Percentiles rank a stretch among this genome's conserved stretches.
Conservation (phyloP, 53 echinoderm and acorn worm species). For the Echinarachnius parma region DNA sequence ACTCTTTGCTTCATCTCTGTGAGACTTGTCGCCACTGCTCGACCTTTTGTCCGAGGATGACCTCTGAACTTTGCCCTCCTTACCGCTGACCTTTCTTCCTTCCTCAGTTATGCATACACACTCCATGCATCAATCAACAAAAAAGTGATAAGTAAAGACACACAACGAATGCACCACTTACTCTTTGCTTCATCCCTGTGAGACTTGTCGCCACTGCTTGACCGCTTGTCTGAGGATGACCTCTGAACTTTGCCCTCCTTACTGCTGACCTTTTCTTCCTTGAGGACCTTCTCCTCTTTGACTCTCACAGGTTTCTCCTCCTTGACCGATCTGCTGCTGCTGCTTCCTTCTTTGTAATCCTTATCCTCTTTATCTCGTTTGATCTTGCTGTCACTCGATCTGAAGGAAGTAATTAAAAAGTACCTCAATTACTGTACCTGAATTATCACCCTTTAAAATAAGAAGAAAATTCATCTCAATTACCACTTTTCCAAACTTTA, state of each 20-base stretch:
- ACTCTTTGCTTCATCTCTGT: too few species aligned
- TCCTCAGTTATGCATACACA: too few species aligned
- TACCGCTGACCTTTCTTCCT: too few species aligned
- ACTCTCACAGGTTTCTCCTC: constrained; percentile 44
- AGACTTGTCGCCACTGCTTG: constrained; percentile 43
- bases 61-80: too few species aligned
- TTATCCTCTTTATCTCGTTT: constrained; percentile 54
- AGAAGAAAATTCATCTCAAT: too few species aligned
- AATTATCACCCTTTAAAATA: too few species aligned
- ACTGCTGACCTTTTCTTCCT: constrained; percentile 49
- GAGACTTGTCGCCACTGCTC: too few species aligned
- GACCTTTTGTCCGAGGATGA: too few species aligned
- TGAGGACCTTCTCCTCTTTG: constrained; percentile 57
- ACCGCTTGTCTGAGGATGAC: constrained; percentile 41
- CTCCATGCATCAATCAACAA: background rate
- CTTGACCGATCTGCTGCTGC: constrained; percentile 4
- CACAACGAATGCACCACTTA: background rate
- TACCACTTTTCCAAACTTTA: too few species aligned
- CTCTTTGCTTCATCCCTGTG: constrained; percentile 52
- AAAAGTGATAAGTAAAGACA: background rate
- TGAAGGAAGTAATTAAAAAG: too few species aligned
- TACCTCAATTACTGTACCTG: too few species aligned
- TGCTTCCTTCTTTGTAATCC: constrained; percentile 33
- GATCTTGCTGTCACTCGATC: too few species aligned
- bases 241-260: constrained; percentile 46